A percentile compares a stretch with the other conserved stretches of the same genome.
phyloP scores from a whole-genome alignment of 2,113 vertebrate genomes.

The Amia ocellicauda region DNA sequence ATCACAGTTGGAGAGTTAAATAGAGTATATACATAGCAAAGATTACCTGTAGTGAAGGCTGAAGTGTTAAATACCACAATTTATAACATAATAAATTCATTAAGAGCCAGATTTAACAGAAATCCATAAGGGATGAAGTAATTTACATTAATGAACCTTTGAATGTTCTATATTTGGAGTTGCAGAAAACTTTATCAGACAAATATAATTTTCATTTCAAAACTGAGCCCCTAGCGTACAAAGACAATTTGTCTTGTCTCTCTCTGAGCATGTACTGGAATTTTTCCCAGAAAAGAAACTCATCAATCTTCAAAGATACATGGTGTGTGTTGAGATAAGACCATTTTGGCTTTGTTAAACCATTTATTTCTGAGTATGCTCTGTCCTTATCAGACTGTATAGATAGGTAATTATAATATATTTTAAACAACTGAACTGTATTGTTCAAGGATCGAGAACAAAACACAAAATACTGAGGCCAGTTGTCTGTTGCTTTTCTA shows the following conservation, averaged over 20 bases:
- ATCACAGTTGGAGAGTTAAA: too few relatives aligned
- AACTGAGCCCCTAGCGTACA: conserved; percentile 27
- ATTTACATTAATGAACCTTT: neutral
- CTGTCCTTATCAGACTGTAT: conserved; percentile 59
- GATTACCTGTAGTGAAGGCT: too few relatives aligned
- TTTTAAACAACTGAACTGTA: conserved; percentile 43
- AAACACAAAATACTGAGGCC: neutral
- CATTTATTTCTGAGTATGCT: conserved; percentile 52
- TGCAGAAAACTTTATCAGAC: conserved; percentile 22
- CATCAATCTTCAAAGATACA: conserved; percentile 48
- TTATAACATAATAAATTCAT: too few relatives aligned
- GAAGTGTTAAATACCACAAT: too few relatives aligned
- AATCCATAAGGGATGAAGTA: neutral
- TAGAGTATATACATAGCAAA: too few relatives aligned
- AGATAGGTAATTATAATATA: conserved; percentile 63
- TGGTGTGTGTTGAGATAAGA: conserved; percentile 53
- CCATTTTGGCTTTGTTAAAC: conserved; percentile 55
- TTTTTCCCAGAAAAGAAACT: conserved; percentile 30
- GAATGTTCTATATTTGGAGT: conserved; percentile 41
- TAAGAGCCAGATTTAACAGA: too few relatives aligned
- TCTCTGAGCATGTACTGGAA: neutral
- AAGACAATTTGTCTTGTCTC: conserved; percentile 7
- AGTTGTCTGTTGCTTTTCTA: neutral
- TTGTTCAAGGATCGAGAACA: conserved; percentile 29
- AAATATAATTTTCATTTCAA: conserved; percentile 11